A percentile compares a stretch with the other conserved stretches of the same genome.
These are phyloP conservation scores for Leucania comma DNA, from an alignment of 2,888 invertebrate genomes.

Conservation along the genomic window DNA sequence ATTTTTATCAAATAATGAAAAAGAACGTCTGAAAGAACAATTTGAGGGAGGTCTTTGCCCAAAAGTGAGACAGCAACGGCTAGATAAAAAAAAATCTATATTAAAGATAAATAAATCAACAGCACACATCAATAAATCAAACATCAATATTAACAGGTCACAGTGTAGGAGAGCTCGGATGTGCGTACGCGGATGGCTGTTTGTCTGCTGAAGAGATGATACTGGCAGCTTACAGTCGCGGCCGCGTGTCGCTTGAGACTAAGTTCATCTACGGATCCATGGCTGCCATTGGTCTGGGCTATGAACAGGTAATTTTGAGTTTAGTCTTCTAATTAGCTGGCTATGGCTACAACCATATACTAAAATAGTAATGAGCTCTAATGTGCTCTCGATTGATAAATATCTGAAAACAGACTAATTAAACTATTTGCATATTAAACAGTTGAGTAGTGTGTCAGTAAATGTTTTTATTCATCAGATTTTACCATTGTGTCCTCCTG, in stretches of 20 bases:
- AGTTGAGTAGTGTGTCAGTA: too few species aligned
- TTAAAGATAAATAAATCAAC: neutral
- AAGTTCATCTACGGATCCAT: slow-evolving; percentile 94
- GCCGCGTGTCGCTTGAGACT: slow-evolving; percentile 93
- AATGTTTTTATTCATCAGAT: slow-evolving; percentile 64
- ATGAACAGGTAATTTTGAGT: slow-evolving; percentile 40
- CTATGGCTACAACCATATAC: neutral
- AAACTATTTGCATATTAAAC: too few species aligned
- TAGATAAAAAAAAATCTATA: too few species aligned
- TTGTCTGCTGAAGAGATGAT: slow-evolving; percentile 96
- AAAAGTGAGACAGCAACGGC: too few species aligned
- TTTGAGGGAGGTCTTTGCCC: too few species aligned
- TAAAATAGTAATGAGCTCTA: too few species aligned
- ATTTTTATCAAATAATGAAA: neutral
- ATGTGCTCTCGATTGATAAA: neutral
- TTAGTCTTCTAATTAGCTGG: neutral
- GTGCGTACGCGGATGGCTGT: slow-evolving; percentile 98
- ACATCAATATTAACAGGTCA: slow-evolving; percentile 91
- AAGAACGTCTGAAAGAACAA: neutral
- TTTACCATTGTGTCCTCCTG: slow-evolving; percentile 85
- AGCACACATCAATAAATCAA: neutral
- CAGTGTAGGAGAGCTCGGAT: slow-evolving; percentile 98
- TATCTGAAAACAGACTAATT: neutral
- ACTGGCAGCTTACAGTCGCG: slow-evolving; percentile 95
- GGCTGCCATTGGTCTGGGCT: slow-evolving; percentile 94